phyloP scores from a whole-genome alignment of 1,140 invertebrate genomes.

The Drosophila kepulauana region DNA sequence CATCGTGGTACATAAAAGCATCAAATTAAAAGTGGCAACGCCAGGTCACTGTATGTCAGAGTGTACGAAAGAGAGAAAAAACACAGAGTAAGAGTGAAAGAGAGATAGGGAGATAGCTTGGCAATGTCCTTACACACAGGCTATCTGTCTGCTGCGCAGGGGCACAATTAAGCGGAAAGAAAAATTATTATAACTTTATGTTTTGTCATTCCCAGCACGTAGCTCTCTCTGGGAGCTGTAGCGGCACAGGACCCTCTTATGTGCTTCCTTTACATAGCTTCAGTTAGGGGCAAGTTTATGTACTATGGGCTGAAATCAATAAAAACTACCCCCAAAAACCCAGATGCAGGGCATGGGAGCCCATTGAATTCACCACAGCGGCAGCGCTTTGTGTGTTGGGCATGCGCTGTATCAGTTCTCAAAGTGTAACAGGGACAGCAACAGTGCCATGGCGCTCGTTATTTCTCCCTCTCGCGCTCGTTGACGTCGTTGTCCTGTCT shows the following conservation, averaged over 20 bases:
- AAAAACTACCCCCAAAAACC: constrained; percentile 67
- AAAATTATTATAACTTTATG: constrained; percentile 84
- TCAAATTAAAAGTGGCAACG: constrained; percentile 80
- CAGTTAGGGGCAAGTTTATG: constrained; percentile 30
- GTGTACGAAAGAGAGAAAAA: constrained; percentile 16
- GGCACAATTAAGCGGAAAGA: constrained; percentile 84
- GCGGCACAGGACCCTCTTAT: constrained; percentile 9
- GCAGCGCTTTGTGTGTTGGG: constrained; percentile 13
- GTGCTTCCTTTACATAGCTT: constrained; percentile 1
- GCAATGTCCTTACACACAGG: constrained; percentile 53
- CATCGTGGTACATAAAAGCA: constrained; percentile 70
- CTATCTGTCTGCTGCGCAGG: constrained; percentile 72
- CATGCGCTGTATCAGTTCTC: constrained; percentile 32
- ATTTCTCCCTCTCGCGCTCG: constrained; percentile 22
- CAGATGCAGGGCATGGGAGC: constrained; percentile 11
- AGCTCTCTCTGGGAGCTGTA: constrained; percentile 4
- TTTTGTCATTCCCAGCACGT: constrained; percentile 80
- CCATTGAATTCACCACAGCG: constrained; percentile 43
- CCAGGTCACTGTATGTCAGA: constrained; percentile 50
- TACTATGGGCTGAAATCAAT: constrained; percentile 63
- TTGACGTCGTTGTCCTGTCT: constrained; percentile 46
- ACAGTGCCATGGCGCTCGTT: constrained; percentile 28
- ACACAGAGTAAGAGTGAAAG: neutral
- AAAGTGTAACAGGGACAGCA: constrained; percentile 34
- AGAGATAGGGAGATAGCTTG: constrained; percentile 6